Conservation (phyloP, 2,797 vertebrate species). For the Xenops minutus region DNA sequence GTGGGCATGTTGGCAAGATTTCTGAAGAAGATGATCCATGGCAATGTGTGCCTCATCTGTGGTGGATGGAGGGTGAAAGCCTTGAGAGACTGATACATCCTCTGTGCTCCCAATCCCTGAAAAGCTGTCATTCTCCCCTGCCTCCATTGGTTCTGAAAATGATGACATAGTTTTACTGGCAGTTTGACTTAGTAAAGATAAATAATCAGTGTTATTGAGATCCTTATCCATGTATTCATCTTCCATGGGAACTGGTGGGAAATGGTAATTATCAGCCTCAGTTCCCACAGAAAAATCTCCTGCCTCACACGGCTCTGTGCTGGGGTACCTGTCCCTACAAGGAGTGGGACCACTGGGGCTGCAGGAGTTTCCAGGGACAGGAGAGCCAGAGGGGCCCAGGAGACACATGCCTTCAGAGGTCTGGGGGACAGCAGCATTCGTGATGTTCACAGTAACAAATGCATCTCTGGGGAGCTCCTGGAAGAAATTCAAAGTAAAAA, state of each 20-base stretch:
- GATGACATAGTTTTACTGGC: slow-evolving; percentile 69
- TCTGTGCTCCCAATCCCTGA: slow-evolving; percentile 69
- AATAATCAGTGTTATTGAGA: neutral
- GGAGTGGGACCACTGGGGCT: neutral
- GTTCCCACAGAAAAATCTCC: neutral
- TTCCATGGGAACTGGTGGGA: slow-evolving; percentile 71
- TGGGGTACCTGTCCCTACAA: neutral
- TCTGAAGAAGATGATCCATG: slow-evolving; percentile 55
- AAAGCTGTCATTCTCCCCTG: slow-evolving; percentile 91
- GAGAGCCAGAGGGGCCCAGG: slow-evolving; percentile 50
- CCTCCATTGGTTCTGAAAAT: slow-evolving; percentile 84
- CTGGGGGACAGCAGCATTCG: neutral
- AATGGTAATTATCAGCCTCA: slow-evolving; percentile 1
- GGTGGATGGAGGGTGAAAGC: neutral
- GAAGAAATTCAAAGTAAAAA: neutral
- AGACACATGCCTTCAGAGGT: slow-evolving; percentile 26
- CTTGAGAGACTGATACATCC: slow-evolving; percentile 26
- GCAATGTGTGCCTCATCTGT: neutral
- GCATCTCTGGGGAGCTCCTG: slow-evolving; percentile 55
- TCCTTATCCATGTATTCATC: slow-evolving; percentile 75
- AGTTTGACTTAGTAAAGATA: slow-evolving; percentile 1
- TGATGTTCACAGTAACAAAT: neutral
- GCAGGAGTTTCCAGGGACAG: neutral
- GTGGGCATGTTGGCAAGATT: slow-evolving; percentile 7
- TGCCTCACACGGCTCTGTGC: rapidly evolving